A percentile compares a stretch with the other conserved stretches of the same genome.
Conservation (phyloP, 2,888 invertebrate genomes). For the Trachelus iudaicus region DNA sequence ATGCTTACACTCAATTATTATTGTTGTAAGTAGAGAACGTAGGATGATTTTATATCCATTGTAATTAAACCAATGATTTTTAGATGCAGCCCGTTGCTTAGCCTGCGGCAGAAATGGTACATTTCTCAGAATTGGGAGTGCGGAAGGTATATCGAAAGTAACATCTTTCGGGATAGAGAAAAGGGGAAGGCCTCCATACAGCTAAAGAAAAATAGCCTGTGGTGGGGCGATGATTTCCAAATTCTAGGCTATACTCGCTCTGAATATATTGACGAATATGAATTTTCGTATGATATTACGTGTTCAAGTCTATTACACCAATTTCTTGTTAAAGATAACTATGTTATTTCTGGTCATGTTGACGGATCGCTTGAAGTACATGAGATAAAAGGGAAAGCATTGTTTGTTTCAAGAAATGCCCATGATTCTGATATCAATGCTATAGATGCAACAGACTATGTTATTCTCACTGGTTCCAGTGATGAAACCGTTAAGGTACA, state of each 20-base stretch:
- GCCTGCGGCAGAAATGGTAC: slow-evolving; percentile 60
- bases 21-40: background rate
- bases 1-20: background rate
- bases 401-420: slow-evolving; percentile 44
- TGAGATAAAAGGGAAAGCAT: slow-evolving; percentile 24
- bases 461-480: slow-evolving; percentile 65
- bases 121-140: slow-evolving; percentile 70
- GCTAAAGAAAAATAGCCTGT: slow-evolving; percentile 67
- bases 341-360: slow-evolving; percentile 65
- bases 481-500: slow-evolving; percentile 64
- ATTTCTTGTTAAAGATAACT: slow-evolving; percentile 63
- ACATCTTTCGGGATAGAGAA: slow-evolving; percentile 62
- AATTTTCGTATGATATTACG: slow-evolving; percentile 30
- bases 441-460: slow-evolving; percentile 61
- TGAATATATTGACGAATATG: slow-evolving; percentile 47
- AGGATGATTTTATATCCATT: background rate
- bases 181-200: slow-evolving; percentile 70
- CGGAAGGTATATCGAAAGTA: slow-evolving; percentile 67
- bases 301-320: slow-evolving; percentile 55
- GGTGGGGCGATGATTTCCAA: slow-evolving; percentile 68
- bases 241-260: slow-evolving; percentile 53
- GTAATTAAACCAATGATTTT: slow-evolving; percentile 8
- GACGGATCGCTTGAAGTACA: slow-evolving; percentile 37
- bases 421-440: slow-evolving; percentile 64
- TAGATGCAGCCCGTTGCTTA: slow-evolving; percentile 57